Percentiles rank a stretch among this genome's conserved stretches.
These are phyloP conservation scores for Temnothorax longispinosus DNA, from an alignment of 1,140 invertebrate species.

Conservation along the genomic window DNA sequence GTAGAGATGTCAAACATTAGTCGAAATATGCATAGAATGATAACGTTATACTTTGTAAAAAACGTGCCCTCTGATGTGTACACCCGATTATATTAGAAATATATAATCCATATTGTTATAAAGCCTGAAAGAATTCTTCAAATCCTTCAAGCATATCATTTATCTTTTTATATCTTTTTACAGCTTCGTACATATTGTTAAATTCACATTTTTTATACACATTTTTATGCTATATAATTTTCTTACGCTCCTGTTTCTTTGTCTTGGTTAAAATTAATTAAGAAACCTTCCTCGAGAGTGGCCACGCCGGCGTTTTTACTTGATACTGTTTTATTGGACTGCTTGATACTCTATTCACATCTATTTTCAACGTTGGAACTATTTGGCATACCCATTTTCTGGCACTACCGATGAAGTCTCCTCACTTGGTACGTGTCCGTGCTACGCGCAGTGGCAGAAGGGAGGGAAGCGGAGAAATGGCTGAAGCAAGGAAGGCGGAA, in stretches of 20 bases:
- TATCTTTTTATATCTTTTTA: not conserved
- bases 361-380: no score
- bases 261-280: not conserved
- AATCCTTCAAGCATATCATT: not conserved
- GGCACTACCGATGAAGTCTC: no score
- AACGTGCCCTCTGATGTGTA: slow-evolving; percentile 23
- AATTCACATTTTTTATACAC: not conserved
- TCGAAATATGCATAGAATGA: slow-evolving; percentile 29
- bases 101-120: slow-evolving; percentile 54
- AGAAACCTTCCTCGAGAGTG: not conserved
- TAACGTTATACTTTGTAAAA: slow-evolving; percentile 50
- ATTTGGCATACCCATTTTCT: no score
- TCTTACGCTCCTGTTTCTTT: not conserved
- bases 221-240: not conserved
- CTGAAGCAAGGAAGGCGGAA: no score
- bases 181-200: not conserved
- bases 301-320: no score
- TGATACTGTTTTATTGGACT: no score
- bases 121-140: not conserved
- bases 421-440: no score
- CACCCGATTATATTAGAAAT: slow-evolving; percentile 39
- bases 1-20: slow-evolving; percentile 44
- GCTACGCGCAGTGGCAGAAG: no score
- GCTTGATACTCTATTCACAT: no score
- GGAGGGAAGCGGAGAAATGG: no score